Evolutionary conservation across 2,797 vertebrate species (phyloP).

Genomic region (Gadopsis marmoratus): DNA sequence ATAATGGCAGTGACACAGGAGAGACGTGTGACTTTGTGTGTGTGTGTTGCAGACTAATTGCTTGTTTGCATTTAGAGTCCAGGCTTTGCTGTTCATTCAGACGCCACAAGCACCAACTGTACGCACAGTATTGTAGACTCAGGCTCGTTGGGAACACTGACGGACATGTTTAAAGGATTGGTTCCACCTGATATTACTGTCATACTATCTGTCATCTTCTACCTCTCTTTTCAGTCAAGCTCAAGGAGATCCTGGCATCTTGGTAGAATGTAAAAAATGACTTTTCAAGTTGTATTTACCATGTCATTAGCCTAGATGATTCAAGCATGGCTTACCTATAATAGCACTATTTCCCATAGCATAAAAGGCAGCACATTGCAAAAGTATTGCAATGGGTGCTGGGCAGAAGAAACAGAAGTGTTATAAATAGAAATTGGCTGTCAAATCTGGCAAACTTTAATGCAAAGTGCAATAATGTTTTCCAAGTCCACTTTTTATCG

Average conservation of each 20-base stretch:
- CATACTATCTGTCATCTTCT: not conserved
- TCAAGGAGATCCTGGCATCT: not conserved
- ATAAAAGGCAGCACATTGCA: not conserved
- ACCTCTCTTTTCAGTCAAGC: not conserved
- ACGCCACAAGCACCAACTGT: conserved; percentile 19
- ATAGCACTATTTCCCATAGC: not conserved
- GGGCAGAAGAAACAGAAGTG: not conserved
- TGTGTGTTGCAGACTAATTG: conserved; percentile 43
- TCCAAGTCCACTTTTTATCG: not conserved
- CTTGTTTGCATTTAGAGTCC: conserved; percentile 13
- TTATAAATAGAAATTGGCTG: not conserved
- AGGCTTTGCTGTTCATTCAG: conserved; percentile 28
- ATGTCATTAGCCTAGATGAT: not conserved
- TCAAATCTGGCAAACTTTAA: not conserved
- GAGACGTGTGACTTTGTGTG: conserved; percentile 19
- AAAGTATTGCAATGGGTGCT: not conserved
- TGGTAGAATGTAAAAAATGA: not conserved
- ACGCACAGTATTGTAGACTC: conserved; percentile 7
- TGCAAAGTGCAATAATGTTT: not conserved
- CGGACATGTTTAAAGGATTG: conserved; percentile 8
- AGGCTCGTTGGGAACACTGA: not conserved
- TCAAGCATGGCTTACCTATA: not conserved
- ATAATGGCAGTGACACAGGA: conserved; percentile 44
- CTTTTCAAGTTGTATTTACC: not conserved
- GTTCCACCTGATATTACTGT: conserved; percentile 7